phyloP scores from a whole-genome alignment of 2,888 invertebrate species.

The Drosophila neotestacea region DNA sequence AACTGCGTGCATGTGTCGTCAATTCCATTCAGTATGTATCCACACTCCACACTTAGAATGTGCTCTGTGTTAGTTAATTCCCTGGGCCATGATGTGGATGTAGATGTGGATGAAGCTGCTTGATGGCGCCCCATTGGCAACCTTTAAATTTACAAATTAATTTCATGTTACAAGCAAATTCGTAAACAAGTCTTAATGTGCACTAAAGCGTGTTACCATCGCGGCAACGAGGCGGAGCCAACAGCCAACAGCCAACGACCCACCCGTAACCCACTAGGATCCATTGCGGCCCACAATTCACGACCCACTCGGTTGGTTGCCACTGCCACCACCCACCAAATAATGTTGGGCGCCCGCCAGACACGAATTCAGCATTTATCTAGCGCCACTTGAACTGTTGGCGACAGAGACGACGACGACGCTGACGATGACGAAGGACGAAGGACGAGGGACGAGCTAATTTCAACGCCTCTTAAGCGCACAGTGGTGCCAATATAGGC shows the following conservation, averaged over 20 bases:
- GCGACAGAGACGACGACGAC: constrained; percentile 35
- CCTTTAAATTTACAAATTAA: constrained; percentile 81
- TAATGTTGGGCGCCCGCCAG: constrained; percentile 79
- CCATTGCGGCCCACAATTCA: neutral
- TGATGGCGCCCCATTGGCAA: constrained; percentile 53
- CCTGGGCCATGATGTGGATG: neutral
- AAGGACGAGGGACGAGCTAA: constrained; percentile 55
- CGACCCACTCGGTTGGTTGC: constrained; percentile 1
- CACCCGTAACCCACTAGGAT: neutral
- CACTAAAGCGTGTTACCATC: constrained; percentile 75
- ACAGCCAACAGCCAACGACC: constrained; percentile 2
- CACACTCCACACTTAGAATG: neutral
- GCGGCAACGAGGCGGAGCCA: constrained; percentile 41
- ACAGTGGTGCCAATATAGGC: constrained; percentile 62
- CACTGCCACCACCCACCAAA: constrained; percentile 59
- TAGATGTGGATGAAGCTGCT: constrained; percentile 8
- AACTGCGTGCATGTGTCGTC: constrained; percentile 45
- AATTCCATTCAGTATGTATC: constrained; percentile 4
- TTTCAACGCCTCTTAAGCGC: constrained; percentile 78
- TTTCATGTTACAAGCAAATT: constrained; percentile 81
- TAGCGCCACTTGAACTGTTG: constrained; percentile 76
- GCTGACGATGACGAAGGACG: constrained; percentile 28
- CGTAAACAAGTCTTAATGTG: constrained; percentile 82
- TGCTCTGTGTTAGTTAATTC: constrained; percentile 2
- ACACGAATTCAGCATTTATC: constrained; percentile 81